Conservation (phyloP, 2,113 vertebrate genomes). For the Perccottus glenii region DNA sequence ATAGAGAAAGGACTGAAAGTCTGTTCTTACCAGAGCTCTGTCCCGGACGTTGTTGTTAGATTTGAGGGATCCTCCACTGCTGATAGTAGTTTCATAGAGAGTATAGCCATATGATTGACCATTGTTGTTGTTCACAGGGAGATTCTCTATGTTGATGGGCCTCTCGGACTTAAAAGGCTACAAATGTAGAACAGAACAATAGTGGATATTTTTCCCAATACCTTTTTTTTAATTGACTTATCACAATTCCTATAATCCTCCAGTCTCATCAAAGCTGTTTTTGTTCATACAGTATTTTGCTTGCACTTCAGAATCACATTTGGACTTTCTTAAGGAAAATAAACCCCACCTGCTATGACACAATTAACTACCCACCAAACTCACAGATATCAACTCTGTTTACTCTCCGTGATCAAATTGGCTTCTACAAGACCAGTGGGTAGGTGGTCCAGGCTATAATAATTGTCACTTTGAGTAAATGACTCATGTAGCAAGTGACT, state of each 20-base stretch:
- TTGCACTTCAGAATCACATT: slow-evolving; percentile 30
- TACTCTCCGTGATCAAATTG: no score
- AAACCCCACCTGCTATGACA: slow-evolving; percentile 37
- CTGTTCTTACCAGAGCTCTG: slow-evolving; percentile 83
- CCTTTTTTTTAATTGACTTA: not conserved
- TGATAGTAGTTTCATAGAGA: slow-evolving; percentile 84
- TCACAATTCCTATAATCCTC: not conserved
- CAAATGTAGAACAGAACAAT: slow-evolving; percentile 1
- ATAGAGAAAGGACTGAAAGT: not conserved
- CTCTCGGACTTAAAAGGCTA: slow-evolving; percentile 81
- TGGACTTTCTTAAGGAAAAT: slow-evolving; percentile 49
- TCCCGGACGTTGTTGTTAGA: slow-evolving; percentile 81
- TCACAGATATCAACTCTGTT: slow-evolving; percentile 38
- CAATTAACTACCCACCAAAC: slow-evolving; percentile 45
- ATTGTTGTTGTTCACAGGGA: slow-evolving; percentile 81
- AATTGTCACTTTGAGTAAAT: slow-evolving; percentile 61
- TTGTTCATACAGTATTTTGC: slow-evolving; percentile 15
- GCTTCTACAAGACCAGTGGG: not conserved
- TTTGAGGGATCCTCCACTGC: slow-evolving; percentile 77
- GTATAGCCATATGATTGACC: slow-evolving; percentile 89
- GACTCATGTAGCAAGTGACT: slow-evolving; percentile 59
- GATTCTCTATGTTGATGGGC: slow-evolving; percentile 89
- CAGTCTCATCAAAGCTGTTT: slow-evolving; percentile 3
- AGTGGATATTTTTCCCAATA: not conserved
- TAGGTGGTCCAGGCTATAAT: slow-evolving; percentile 41